A percentile compares a stretch with the other conserved stretches of the same genome.
phyloP scores from a whole-genome alignment of 92 coral and sea anemone species.

The Pocillopora grandis region DNA sequence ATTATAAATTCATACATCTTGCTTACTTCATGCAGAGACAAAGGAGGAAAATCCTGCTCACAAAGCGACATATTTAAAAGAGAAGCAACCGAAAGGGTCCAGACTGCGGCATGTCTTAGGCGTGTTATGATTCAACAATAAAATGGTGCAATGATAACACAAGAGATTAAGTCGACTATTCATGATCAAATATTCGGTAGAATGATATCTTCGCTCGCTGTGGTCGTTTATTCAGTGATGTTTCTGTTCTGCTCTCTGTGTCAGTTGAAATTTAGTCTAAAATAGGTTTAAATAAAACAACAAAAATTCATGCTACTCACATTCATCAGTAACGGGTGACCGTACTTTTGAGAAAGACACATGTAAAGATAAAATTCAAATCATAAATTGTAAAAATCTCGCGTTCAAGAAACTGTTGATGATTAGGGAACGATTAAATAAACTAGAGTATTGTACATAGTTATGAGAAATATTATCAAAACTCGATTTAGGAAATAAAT shows the following conservation, averaged over 20 bases:
- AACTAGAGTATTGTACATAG: neutral
- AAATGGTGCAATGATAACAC: neutral
- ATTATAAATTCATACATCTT: no score
- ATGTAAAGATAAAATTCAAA: neutral
- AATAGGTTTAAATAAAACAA: no score
- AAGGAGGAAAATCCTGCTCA: neutral
- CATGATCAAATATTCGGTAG: neutral
- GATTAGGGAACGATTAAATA: neutral
- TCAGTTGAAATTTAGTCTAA: no score
- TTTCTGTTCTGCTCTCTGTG: no score
- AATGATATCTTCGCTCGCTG: no score
- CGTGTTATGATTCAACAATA: neutral
- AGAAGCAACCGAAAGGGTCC: no score
- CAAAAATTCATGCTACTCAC: constrained; percentile 2
- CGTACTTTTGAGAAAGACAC: constrained; percentile 5
- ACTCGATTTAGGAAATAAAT: neutral
- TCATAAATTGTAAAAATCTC: constrained; percentile 3
- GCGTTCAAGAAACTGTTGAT: neutral
- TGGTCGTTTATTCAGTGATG: no score
- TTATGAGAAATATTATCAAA: neutral
- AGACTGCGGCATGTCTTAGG: no score
- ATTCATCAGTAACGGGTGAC: constrained; percentile 1
- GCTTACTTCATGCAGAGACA: neutral
- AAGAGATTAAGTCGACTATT: neutral
- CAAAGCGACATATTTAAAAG: no score